phyloP scores from a whole-genome alignment of 2,888 invertebrate species.

The Ophion costatus region DNA sequence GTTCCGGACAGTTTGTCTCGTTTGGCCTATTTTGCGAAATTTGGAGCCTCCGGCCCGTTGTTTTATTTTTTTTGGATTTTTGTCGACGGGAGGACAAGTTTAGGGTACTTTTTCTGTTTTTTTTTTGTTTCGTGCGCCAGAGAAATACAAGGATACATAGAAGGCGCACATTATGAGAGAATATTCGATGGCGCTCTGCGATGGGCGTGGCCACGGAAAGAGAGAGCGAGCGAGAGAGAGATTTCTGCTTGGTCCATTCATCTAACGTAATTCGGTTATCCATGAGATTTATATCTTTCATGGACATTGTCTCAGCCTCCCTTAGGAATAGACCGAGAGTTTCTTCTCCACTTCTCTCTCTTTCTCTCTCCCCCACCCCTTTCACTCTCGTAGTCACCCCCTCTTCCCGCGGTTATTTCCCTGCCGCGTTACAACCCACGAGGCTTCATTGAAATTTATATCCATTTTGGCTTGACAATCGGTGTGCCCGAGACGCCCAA shows the following conservation, averaged over 20 bases:
- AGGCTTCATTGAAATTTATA: constrained; percentile 83
- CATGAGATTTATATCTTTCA: constrained; percentile 81
- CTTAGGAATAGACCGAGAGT: constrained; percentile 17
- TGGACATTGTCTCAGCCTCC: constrained; percentile 52
- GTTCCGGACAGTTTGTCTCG: too few relatives aligned
- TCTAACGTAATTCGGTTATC: constrained; percentile 82
- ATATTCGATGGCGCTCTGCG: constrained; percentile 73
- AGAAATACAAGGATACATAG: constrained; percentile 14
- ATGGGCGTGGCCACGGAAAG: constrained; percentile 73
- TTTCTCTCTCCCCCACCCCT: constrained; percentile 10
- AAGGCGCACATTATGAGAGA: constrained; percentile 8
- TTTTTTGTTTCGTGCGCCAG: constrained; percentile 1
- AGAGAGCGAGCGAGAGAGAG: constrained; percentile 6
- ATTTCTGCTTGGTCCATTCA: constrained; percentile 73
- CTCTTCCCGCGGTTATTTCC: constrained; percentile 44
- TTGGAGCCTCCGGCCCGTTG: too few relatives aligned
- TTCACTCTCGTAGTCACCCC: constrained; percentile 4
- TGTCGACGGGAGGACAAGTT: neutral
- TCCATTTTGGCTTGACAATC: constrained; percentile 79
- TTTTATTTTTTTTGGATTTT: too few relatives aligned
- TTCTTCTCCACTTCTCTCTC: constrained; percentile 41
- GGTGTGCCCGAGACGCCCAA: constrained; percentile 63
- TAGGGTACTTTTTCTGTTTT: neutral
- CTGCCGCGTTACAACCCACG: constrained; percentile 66
- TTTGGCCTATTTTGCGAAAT: too few relatives aligned